phyloP scores from a whole-genome alignment of 92 coral and sea anemone species.

The Palythoa caribaeorum region DNA sequence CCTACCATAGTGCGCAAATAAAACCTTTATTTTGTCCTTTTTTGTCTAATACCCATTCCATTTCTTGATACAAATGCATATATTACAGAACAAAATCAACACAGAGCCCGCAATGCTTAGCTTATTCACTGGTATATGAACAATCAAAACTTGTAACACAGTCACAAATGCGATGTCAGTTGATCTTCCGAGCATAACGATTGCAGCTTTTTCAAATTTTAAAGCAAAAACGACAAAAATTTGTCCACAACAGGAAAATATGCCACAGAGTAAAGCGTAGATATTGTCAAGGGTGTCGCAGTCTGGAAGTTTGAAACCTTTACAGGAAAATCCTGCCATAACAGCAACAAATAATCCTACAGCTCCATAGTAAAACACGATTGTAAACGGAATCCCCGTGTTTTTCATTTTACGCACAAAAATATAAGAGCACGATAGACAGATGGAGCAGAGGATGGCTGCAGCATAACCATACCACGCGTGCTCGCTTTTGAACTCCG shows the following conservation, averaged over 20 bases:
- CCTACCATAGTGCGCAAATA: too few relatives aligned
- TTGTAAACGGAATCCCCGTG: conserved; percentile 39
- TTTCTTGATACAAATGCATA: conserved; percentile 28
- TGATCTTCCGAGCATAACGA: conserved; percentile 50
- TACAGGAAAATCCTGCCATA: neutral
- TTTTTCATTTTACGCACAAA: conserved; percentile 47
- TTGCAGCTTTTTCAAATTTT: conserved; percentile 53
- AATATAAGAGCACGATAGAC: conserved; percentile 15
- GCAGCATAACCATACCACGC: conserved; percentile 40
- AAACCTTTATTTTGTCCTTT: too few relatives aligned
- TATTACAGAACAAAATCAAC: conserved; percentile 45
- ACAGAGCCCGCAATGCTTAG: conserved; percentile 37
- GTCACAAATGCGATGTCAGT: conserved; percentile 56
- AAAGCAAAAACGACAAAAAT: conserved; percentile 51
- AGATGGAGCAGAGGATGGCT: conserved; percentile 52
- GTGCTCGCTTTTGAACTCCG: neutral
- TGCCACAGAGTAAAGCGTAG: conserved; percentile 19
- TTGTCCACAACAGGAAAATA: conserved; percentile 57
- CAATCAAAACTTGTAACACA: conserved; percentile 39
- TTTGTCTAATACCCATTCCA: neutral
- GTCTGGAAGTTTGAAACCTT: conserved; percentile 44
- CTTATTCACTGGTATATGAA: conserved; percentile 28
- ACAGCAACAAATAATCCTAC: conserved; percentile 50
- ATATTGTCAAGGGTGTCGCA: conserved; percentile 43
- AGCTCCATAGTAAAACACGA: conserved; percentile 64